Evolutionary conservation across 2,888 invertebrate genomes (phyloP).

Genomic region (Deroplatys truncata): DNA sequence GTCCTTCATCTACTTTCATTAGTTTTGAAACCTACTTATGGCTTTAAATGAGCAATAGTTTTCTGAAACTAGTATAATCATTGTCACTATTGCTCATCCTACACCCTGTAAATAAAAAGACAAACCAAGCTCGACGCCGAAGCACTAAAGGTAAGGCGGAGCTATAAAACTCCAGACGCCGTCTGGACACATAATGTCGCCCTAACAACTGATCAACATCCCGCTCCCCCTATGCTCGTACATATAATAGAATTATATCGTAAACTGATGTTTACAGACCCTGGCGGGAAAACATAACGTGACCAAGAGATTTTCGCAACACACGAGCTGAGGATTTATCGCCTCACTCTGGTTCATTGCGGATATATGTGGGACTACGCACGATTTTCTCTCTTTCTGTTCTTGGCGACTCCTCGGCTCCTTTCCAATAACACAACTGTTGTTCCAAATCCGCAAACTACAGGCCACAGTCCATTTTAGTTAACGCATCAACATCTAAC

Average conservation of each 20-base stretch:
- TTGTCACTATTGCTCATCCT: too few relatives aligned
- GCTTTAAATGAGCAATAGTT: too few relatives aligned
- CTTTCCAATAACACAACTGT: background rate
- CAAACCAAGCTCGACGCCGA: too few relatives aligned
- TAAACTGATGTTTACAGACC: background rate
- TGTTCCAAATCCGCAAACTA: background rate
- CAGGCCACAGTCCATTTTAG: background rate
- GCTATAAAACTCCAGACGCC: background rate
- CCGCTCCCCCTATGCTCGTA: too few relatives aligned
- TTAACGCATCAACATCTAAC: background rate
- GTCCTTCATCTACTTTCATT: too few relatives aligned
- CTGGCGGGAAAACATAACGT: background rate
- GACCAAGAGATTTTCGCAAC: background rate
- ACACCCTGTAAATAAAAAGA: too few relatives aligned
- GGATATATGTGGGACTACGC: background rate
- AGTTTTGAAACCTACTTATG: too few relatives aligned
- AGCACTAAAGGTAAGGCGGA: background rate
- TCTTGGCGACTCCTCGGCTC: background rate
- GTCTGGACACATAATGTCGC: background rate
- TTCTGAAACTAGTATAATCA: too few relatives aligned
- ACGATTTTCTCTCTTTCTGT: background rate
- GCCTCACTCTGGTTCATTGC: background rate
- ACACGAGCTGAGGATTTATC: background rate
- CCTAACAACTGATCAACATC: background rate
- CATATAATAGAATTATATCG: background rate